These are phyloP conservation scores for Babyrousa celebensis DNA, from an alignment of 2,797 vertebrate species.

Conservation along the genomic window DNA sequence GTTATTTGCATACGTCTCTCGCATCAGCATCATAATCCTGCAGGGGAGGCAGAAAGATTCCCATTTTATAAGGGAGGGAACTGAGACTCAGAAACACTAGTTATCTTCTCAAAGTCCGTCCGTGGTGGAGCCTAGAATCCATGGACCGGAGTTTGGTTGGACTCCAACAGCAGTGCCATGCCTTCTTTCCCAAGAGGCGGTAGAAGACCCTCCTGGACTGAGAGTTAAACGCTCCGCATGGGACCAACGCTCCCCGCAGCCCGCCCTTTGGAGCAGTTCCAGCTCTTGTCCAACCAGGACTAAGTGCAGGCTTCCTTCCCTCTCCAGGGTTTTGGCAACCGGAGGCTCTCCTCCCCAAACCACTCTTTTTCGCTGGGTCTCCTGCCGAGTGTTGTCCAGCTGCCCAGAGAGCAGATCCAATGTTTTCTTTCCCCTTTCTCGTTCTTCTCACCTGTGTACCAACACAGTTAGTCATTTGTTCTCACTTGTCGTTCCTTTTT, in stretches of 20 bases:
- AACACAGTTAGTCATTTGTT: neutral
- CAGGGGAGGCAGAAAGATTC: neutral
- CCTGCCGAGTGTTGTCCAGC: neutral
- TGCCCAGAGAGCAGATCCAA: neutral
- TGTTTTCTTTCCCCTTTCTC: neutral
- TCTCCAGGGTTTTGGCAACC: neutral
- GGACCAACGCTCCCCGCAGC: neutral
- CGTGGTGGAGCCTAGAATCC: neutral
- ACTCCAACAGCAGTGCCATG: neutral
- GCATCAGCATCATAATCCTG: neutral
- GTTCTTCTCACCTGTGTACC: neutral
- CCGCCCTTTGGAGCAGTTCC: neutral
- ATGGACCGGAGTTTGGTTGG: neutral
- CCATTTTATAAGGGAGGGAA: slow-evolving; percentile 26
- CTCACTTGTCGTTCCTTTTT: neutral
- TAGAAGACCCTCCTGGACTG: neutral
- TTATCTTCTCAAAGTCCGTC: slow-evolving; percentile 33
- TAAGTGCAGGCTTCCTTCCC: neutral
- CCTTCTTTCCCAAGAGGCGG: neutral
- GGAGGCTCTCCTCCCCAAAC: neutral
- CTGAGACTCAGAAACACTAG: neutral
- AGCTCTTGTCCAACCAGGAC: neutral
- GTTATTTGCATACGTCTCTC: neutral
- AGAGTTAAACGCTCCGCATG: neutral
- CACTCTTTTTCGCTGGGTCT: slow-evolving; percentile 30